These are phyloP conservation scores for Mythimna lalbum DNA, from an alignment of 2,888 invertebrate genomes.

Conservation along the genomic window DNA sequence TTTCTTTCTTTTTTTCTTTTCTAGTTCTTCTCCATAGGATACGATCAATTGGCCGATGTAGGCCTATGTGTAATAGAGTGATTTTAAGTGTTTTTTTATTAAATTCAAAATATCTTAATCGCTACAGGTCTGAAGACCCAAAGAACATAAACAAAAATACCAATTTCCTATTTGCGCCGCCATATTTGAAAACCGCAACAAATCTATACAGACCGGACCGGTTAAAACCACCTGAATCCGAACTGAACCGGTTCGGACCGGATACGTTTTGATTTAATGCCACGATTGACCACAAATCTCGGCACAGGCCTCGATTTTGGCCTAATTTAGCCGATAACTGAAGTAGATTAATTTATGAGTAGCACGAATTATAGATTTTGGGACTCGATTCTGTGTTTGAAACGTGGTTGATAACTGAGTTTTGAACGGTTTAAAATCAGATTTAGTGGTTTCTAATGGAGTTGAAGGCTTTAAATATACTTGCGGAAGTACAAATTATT, in stretches of 20 bases:
- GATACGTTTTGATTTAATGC: conserved; percentile 64
- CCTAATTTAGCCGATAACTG: conserved; percentile 61
- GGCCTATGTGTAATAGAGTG: too few relatives aligned
- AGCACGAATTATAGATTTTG: conserved; percentile 50
- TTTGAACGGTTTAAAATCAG: neutral
- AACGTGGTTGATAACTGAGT: conserved; percentile 20
- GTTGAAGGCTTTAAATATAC: neutral
- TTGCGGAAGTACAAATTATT: neutral
- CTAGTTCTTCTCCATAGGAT: too few relatives aligned
- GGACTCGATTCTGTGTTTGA: conserved; percentile 17
- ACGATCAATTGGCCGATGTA: too few relatives aligned
- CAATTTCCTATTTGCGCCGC: conserved; percentile 4
- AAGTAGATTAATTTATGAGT: conserved; percentile 56
- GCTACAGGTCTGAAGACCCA: too few relatives aligned
- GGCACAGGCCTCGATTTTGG: conserved; percentile 48
- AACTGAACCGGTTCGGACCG: conserved; percentile 43
- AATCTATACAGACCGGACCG: conserved; percentile 31
- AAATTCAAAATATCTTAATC: too few relatives aligned
- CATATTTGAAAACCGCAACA: conserved; percentile 46
- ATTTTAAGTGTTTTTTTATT: too few relatives aligned
- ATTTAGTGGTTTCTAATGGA: conserved; percentile 2
- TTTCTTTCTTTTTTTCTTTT: too few relatives aligned
- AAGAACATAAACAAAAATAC: conserved; percentile 10
- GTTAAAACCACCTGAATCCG: conserved; percentile 46
- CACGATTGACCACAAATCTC: conserved; percentile 55